Evolutionary conservation across 2,888 invertebrate genomes (phyloP), one percentile per base, ranked within the genome.

Genomic region (Dicyrtomina minuta): DNA sequence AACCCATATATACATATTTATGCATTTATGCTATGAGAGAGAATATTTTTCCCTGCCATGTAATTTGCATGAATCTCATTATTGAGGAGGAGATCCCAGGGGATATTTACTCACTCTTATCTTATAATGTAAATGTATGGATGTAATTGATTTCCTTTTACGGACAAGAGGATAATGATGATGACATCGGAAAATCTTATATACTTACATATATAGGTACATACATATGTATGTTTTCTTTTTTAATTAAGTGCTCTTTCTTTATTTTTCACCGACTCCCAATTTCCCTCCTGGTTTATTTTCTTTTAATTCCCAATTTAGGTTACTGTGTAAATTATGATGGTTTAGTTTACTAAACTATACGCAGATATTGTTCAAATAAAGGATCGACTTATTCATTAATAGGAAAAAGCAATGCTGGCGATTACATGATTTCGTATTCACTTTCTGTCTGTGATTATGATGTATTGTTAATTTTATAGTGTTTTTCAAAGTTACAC

Each of bases 31-130:
- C n/a, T 6, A 12, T n/a, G 46, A n/a, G n/a, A 46, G 17, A 46
- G 46, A 46, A 13, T 46, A 46, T 15, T 17, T 46, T n/a, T 46
- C n/a, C 17, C n/a, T 24, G 24, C 4, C 26, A 20, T 62, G 56
- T 67, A 62, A 70, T 70, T 72, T 68, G 43, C 70, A 70, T 68
- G 66, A 70, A 68, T 68, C 66, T 68, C 70, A 68, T 68, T 66
- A 68, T 66, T 53, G 46, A 27, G 44, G 44, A 66, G 53, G 39
- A 56, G 22, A 56, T 56, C 56, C 27, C 56, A 4, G 12, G 56
- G 56, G 41, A 43, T 49, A 27, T 56, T 56, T 56, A 56, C 56
- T 55, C 55, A 55, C 55, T 56, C 27, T 56, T 24, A 56, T 53
- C 53, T 22, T 24, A 53, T 53, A 53, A 53, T 53, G 24, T 53